These are phyloP conservation scores for Zoanthus solanderi DNA, from an alignment of 92 coral and sea anemone species.

Conservation along the genomic window DNA sequence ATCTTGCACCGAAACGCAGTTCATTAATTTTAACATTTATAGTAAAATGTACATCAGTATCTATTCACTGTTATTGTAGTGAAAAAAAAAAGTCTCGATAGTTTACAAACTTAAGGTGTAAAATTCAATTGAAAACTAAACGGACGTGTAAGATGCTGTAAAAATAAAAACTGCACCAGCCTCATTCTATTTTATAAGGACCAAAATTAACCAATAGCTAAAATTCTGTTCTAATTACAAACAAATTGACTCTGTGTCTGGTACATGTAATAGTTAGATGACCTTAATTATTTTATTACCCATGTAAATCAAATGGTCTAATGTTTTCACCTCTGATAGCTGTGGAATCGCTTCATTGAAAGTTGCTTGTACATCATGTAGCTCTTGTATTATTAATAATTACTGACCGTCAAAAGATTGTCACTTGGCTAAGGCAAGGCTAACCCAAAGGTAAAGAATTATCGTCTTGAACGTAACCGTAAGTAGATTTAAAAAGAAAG, in stretches of 20 bases:
- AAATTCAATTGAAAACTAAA: too few species aligned
- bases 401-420: not conserved
- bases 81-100: too few species aligned
- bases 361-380: conserved; percentile 50
- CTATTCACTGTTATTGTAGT: too few species aligned
- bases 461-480: not conserved
- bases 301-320: not conserved
- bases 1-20: too few species aligned
- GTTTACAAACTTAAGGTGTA: too few species aligned
- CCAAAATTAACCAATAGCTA: too few species aligned
- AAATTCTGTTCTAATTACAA: not conserved
- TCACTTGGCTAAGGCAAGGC: not conserved
- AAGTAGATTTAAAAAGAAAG: not conserved
- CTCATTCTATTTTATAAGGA: too few species aligned
- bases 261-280: not conserved
- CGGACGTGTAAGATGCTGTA: too few species aligned
- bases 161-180: too few species aligned
- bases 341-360: conserved; percentile 52
- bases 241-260: not conserved
- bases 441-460: not conserved
- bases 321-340: conserved; percentile 10
- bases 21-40: too few species aligned
- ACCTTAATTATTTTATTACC: too few species aligned
- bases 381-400: conserved; percentile 14
- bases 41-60: too few species aligned